Evolutionary conservation across 2,888 invertebrate species (phyloP).

Genomic region (Pediacus dermestoides): DNA sequence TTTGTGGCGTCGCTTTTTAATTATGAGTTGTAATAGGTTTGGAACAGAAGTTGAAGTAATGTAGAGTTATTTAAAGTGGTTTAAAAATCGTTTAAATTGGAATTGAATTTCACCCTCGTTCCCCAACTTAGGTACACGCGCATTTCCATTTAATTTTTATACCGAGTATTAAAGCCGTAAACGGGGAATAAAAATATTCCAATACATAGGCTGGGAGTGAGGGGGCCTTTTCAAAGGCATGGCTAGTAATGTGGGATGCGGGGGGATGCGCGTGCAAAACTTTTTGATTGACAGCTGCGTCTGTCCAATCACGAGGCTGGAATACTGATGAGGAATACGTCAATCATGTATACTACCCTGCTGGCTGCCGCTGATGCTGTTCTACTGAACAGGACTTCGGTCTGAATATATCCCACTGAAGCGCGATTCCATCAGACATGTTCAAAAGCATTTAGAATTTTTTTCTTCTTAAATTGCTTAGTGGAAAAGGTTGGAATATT

Average conservation of each 20-base stretch:
- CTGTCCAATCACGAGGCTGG: constrained; percentile 73
- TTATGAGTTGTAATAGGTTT: constrained; percentile 3
- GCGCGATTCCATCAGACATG: too few species aligned
- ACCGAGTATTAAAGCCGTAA: constrained; percentile 46
- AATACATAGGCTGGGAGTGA: constrained; percentile 44
- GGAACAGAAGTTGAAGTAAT: constrained; percentile 8
- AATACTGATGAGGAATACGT: constrained; percentile 74
- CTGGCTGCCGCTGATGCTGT: too few species aligned
- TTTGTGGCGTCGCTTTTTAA: constrained; percentile 6
- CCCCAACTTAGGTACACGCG: constrained; percentile 28
- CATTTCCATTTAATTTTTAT: constrained; percentile 39
- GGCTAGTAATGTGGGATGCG: constrained; percentile 18
- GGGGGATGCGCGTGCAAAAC: constrained; percentile 50
- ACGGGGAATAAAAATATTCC: constrained; percentile 50
- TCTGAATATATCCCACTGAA: too few species aligned
- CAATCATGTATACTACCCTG: constrained; percentile 56
- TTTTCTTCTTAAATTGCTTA: too few species aligned
- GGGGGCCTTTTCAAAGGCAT: constrained; percentile 33
- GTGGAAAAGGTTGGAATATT: too few species aligned
- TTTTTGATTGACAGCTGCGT: constrained; percentile 77
- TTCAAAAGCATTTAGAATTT: too few species aligned
- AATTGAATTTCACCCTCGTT: constrained; percentile 48
- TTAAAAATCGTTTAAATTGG: constrained; percentile 51
- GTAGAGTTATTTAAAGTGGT: constrained; percentile 44
- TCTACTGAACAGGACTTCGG: too few species aligned